phyloP scores from a whole-genome alignment of 2,888 invertebrate genomes.

The Anticlea derivata region DNA sequence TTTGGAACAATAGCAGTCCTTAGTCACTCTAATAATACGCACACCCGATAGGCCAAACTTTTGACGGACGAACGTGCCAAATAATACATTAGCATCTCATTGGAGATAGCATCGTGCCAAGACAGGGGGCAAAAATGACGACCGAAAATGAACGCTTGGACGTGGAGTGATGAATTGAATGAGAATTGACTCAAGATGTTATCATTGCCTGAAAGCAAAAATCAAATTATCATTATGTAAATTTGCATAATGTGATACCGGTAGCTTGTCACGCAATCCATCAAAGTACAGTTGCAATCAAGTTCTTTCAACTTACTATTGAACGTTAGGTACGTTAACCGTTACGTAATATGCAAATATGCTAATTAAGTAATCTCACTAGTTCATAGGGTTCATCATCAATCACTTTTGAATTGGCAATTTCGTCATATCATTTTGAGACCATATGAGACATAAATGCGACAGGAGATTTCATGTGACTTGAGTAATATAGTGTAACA shows the following conservation, averaged over 20 bases:
- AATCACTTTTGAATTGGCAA: conserved; percentile 37
- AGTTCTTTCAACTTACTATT: conserved; percentile 37
- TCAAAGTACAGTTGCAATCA: conserved; percentile 47
- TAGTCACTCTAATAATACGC: conserved; percentile 60
- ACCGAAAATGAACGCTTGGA: conserved; percentile 43
- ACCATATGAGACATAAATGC: too few species aligned
- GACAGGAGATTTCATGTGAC: too few species aligned
- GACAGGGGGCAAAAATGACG: conserved; percentile 47
- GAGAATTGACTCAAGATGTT: conserved; percentile 40
- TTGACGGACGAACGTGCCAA: conserved; percentile 67
- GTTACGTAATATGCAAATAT: conserved; percentile 43
- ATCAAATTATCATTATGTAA: conserved; percentile 20
- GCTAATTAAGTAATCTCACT: conserved; percentile 36
- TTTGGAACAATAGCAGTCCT: conserved; percentile 49
- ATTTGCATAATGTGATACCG: conserved; percentile 18
- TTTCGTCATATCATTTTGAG: conserved; percentile 12
- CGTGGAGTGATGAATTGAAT: conserved; percentile 48
- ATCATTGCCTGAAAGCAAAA: conserved; percentile 33
- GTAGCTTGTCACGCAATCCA: conserved; percentile 42
- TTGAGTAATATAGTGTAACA: too few species aligned
- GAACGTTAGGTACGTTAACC: conserved; percentile 19
- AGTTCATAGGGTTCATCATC: conserved; percentile 39
- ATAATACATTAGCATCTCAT: conserved; percentile 78
- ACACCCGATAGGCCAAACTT: conserved; percentile 63
- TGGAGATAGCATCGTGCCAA: conserved; percentile 67